Evolutionary conservation across 2,888 invertebrate species (phyloP), one percentile per base, ranked within the genome.

Genomic region (Nomada lathburiana): DNA sequence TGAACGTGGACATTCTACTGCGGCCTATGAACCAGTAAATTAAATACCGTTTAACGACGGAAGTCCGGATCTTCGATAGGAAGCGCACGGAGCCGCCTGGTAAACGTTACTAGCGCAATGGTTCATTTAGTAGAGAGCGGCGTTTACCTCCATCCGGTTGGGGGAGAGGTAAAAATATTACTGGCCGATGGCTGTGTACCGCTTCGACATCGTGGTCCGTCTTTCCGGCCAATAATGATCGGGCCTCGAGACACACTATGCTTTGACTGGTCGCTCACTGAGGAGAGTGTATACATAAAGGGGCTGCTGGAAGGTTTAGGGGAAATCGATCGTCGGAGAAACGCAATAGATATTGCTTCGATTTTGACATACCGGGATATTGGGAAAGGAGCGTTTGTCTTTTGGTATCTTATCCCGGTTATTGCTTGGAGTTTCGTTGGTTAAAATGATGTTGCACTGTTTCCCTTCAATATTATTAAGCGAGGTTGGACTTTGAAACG

Each of bases 91-190:
- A 82, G 81, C 78, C 70, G 82, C 82, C 76, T 71, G 74, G 81
- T 84, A 84, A 73, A 81, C 85, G 77, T 77, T 83, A 80, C 84
- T 78, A 68, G 81, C 86, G 84, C 85, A 81, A 86, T 83, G 88
- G 88, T 87, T 88, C 89, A 82, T 89, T 89, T 88, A 88, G 85
- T 83, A 76, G 75, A 76, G 81, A 84, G 83, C 81, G 80, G 86
- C 82, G 86, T 84, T 85, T 75, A 77, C 78, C 71, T 87, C 70
- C 88, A 85, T 89, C 89, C 89, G 85, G 89, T 79, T 89, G 80
- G 85, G 88, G 80, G 86, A 86, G 84, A 86, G 84, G 86, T 80
- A 79, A 86, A 89, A 85, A 86, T 88, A 85, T 86, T 82, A 83
- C 80, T 73, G 82, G 68, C 77, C 85, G 86, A 88, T 88, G 72